Conservation (phyloP, 2,888 invertebrate species). For the Drosophila prolongata region DNA sequence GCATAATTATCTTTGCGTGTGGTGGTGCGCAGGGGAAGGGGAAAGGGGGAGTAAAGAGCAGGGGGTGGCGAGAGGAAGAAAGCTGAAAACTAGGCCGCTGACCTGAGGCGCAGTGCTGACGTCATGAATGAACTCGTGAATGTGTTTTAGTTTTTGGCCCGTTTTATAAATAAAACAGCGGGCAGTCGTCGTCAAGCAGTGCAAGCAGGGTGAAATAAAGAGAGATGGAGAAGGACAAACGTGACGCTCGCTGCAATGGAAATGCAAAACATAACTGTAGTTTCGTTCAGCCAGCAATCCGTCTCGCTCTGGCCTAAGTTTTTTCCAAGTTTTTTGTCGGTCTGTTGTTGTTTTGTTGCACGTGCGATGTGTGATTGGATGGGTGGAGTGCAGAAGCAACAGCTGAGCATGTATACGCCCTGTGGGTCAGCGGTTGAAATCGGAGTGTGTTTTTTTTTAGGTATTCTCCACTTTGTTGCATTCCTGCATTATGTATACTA, state of each 20-base stretch:
- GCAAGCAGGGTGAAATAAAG: slow-evolving; percentile 14
- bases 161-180: slow-evolving; percentile 41
- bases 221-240: slow-evolving; percentile 28
- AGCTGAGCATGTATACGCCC: slow-evolving; percentile 45
- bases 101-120: slow-evolving; percentile 83
- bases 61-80: slow-evolving; percentile 3
- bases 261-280: slow-evolving; percentile 24
- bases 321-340: neutral
- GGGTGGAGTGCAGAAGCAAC: slow-evolving; percentile 38
- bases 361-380: slow-evolving; percentile 12
- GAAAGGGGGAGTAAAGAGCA: neutral
- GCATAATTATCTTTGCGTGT: slow-evolving; percentile 56
- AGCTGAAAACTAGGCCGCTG: slow-evolving; percentile 83
- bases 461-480: slow-evolving; percentile 41
- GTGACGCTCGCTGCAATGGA: slow-evolving; percentile 42
- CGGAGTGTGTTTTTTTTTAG: slow-evolving; percentile 17
- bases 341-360: slow-evolving; percentile 29
- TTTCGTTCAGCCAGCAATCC: neutral
- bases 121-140: slow-evolving; percentile 83
- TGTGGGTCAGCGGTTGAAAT: slow-evolving; percentile 34
- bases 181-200: slow-evolving; percentile 34
- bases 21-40: neutral
- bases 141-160: slow-evolving; percentile 44
- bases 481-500: slow-evolving; percentile 67
- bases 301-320: slow-evolving; percentile 2